phyloP scores from a whole-genome alignment of 2,797 vertebrate genomes.

The Lacerta bilineata region DNA sequence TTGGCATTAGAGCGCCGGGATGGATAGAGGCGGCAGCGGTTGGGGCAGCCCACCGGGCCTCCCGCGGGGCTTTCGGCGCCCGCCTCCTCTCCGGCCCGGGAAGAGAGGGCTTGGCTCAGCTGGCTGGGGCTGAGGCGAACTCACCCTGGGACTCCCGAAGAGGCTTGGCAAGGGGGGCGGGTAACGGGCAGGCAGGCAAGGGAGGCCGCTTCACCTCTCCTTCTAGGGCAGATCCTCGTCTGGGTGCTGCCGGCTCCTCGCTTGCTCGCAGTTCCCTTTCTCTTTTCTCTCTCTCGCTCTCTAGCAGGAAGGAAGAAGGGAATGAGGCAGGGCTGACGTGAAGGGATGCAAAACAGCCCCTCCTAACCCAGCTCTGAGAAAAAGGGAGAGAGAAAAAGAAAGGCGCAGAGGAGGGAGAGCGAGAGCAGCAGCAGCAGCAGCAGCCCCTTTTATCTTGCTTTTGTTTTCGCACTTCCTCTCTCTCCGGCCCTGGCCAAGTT shows the following conservation, averaged over 20 bases:
- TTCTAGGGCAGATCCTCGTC: slow-evolving; percentile 1
- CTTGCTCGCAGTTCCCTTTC: slow-evolving; percentile 16
- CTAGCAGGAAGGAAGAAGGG: slow-evolving; percentile 82
- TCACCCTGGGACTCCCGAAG: slow-evolving; percentile 38
- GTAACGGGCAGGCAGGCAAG: slow-evolving; percentile 53
- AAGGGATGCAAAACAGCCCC: slow-evolving; percentile 84
- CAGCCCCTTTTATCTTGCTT: slow-evolving; percentile 42
- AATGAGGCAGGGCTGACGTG: slow-evolving; percentile 85
- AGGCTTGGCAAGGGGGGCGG: slow-evolving; percentile 33
- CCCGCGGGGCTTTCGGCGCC: background rate
- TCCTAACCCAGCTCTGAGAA: slow-evolving; percentile 74
- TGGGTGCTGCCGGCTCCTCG: slow-evolving; percentile 49
- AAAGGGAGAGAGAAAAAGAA: slow-evolving; percentile 35
- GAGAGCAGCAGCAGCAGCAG: slow-evolving; percentile 21
- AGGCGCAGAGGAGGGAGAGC: slow-evolving; percentile 52
- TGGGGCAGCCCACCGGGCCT: background rate
- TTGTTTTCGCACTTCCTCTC: slow-evolving; percentile 28
- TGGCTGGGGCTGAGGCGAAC: background rate
- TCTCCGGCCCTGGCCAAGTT: slow-evolving; percentile 22
- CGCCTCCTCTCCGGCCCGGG: too few species aligned
- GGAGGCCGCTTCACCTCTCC: background rate
- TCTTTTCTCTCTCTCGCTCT: slow-evolving; percentile 43
- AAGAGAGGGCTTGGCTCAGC: background rate
- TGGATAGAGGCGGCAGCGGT: background rate
- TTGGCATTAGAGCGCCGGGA: background rate